Percentiles rank a stretch among this genome's conserved stretches.
Evolutionary conservation across 2,797 vertebrate species (phyloP).

Genomic region (Cyprinodon diabolis): DNA sequence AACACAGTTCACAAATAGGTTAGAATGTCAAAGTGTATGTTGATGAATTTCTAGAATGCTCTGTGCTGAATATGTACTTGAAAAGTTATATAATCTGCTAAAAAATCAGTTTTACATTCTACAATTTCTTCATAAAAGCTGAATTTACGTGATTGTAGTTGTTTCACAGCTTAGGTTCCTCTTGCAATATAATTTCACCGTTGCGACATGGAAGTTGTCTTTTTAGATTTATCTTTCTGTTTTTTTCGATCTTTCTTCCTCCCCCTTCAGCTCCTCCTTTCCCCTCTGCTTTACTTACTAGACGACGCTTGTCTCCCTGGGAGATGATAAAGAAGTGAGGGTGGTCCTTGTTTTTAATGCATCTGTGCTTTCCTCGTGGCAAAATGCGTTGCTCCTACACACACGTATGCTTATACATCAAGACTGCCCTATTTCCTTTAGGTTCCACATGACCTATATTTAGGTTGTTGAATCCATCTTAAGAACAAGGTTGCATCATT

Average conservation of each 20-base stretch:
- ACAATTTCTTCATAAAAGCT: too few species aligned
- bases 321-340: slow-evolving; percentile 65
- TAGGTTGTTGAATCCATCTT: slow-evolving; percentile 21
- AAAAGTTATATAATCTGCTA: too few species aligned
- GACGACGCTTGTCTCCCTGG: slow-evolving; percentile 72
- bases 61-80: not conserved
- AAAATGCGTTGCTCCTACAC: slow-evolving; percentile 31
- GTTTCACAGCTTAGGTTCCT: slow-evolving; percentile 15
- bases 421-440: slow-evolving; percentile 40
- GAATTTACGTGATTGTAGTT: not conserved
- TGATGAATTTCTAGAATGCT: not conserved
- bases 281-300: slow-evolving; percentile 49
- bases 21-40: not conserved
- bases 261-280: slow-evolving; percentile 17
- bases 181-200: slow-evolving; percentile 16
- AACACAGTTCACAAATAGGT: not conserved
- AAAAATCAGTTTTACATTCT: too few species aligned
- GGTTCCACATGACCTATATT: slow-evolving; percentile 62
- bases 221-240: slow-evolving; percentile 35
- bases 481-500: slow-evolving; percentile 44
- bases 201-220: slow-evolving; percentile 36
- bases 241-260: slow-evolving; percentile 34
- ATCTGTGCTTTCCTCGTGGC: slow-evolving; percentile 51
- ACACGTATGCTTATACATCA: slow-evolving; percentile 12
- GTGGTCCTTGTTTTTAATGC: slow-evolving; percentile 41